Base-by-base conservation (phyloP, 2,113 vertebrate species). In the Paramormyrops kingsleyae region DNA sequence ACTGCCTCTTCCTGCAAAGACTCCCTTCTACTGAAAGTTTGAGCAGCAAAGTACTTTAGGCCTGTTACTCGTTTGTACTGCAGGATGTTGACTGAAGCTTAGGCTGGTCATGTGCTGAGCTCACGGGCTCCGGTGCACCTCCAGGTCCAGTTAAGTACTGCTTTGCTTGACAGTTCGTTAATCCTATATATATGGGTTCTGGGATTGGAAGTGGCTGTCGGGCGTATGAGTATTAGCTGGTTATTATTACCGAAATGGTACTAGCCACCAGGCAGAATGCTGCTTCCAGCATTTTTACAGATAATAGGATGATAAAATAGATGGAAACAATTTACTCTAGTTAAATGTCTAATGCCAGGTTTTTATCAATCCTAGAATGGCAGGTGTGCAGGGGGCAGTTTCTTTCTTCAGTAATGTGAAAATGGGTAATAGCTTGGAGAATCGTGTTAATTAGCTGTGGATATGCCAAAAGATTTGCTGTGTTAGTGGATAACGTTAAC, bases 401-500 rank as follows among this genome's bases (percentile, higher is more conserved):
- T 31, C 50, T 56, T 21, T 39, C 19, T 87, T 62, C 12, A 10
- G 87, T 88, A 62, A 66, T 47, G 3, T 46, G 59, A 66, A 84
- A 42, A 66, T 42, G 24, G 35, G 24, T 19, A 13, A 56, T 39
- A n/a, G 35, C 24, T 10, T 88, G 21, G 35, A 62, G 62, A 88
- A 88, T 44, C 19, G 5, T 88, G 8, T 87, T 53, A 15, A 59
- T 66, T 88, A n/a, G 89, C 21, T 89, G 39, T 88, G 87, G 89
- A 91, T 90, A 89, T 90, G 90, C 87, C 85, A 74, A 88, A 89
- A 46, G 92, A 92, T 94, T 94, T 93, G 90, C 90, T 90, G 91
- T 90, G 90, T 91, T 91, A 91, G 91, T 59, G 89, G 31, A 24
- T 90, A 52, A 52, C 90, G 93, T 90, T 92, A 92, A 92, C 91